A percentile compares a stretch with the other conserved stretches of the same genome.
phyloP scores from a whole-genome alignment of 2,113 vertebrate species.

The Brevimyrus niger region DNA sequence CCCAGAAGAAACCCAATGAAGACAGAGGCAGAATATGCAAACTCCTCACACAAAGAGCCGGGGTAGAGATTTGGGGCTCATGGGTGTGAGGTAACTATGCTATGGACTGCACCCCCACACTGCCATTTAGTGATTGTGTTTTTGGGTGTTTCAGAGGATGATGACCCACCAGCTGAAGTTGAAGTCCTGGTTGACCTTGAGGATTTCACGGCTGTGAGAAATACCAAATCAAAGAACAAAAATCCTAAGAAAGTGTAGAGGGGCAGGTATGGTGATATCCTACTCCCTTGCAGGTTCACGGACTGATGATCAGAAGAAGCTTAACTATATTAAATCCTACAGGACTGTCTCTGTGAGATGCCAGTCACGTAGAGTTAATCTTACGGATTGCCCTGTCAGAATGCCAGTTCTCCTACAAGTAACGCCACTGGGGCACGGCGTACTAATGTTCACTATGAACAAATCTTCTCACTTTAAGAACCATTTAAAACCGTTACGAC shows the following conservation, averaged over 20 bases:
- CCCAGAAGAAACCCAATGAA: not conserved
- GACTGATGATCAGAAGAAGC: not conserved
- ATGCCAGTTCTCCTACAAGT: not conserved
- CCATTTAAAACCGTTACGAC: not conserved
- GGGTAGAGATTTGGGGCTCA: not conserved
- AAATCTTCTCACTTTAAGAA: not conserved
- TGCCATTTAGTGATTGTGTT: not conserved
- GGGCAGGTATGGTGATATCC: not conserved
- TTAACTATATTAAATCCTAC: not conserved
- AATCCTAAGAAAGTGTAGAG: slow-evolving; percentile 8
- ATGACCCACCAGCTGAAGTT: slow-evolving; percentile 44
- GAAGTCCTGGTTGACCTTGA: slow-evolving; percentile 54
- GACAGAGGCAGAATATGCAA: not conserved
- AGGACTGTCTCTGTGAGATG: not conserved
- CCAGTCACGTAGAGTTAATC: not conserved
- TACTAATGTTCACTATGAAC: not conserved
- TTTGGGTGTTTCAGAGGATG: slow-evolving; percentile 8
- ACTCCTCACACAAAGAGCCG: not conserved
- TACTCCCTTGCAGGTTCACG: not conserved
- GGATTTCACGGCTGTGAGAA: slow-evolving; percentile 37
- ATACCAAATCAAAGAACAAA: slow-evolving; percentile 25
- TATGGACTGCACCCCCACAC: not conserved
- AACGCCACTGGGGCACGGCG: not conserved
- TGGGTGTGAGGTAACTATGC: not conserved
- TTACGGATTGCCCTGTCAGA: not conserved